A percentile compares a stretch with the other conserved stretches of the same genome.
Conservation (phyloP, 2,797 vertebrate species). For the Oceanodroma leucorhoa region DNA sequence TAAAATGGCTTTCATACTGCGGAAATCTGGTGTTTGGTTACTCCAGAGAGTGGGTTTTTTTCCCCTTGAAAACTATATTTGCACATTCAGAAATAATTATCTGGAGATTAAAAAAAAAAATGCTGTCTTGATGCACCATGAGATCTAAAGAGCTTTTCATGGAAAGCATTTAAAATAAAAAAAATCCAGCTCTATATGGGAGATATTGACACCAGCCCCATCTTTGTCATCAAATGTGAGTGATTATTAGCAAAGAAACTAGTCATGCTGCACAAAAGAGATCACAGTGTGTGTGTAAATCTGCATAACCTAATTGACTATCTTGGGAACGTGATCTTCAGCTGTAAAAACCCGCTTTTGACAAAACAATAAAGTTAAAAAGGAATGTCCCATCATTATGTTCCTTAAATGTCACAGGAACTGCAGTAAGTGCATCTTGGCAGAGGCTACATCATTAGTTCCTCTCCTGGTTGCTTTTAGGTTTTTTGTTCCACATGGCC, state of each 20-base stretch:
- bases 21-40: conserved; percentile 61
- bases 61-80: conserved; percentile 38
- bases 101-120: conserved; percentile 9
- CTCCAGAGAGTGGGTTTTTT: conserved; percentile 17
- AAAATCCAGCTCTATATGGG: neutral
- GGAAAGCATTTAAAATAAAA: conserved; percentile 10
- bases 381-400: conserved; percentile 64
- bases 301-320: conserved; percentile 56
- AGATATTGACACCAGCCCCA: conserved; percentile 29
- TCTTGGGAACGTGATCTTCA: conserved; percentile 59
- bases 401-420: conserved; percentile 68
- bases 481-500: conserved; percentile 57
- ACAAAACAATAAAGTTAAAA: conserved; percentile 66
- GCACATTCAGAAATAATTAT: conserved; percentile 58
- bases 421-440: conserved; percentile 66
- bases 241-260: conserved; percentile 15
- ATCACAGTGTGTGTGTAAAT: conserved; percentile 38
- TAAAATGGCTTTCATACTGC: conserved; percentile 64
- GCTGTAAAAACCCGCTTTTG: conserved; percentile 58
- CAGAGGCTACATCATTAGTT: conserved; percentile 60
- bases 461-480: conserved; percentile 59
- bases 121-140: neutral
- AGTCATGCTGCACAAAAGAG: conserved; percentile 36
- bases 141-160: conserved; percentile 41
- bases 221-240: conserved; percentile 22